Evolutionary conservation across 2,113 vertebrate genomes (phyloP), one percentile per base, ranked within the genome.

Genomic region (Silurus glanis): DNA sequence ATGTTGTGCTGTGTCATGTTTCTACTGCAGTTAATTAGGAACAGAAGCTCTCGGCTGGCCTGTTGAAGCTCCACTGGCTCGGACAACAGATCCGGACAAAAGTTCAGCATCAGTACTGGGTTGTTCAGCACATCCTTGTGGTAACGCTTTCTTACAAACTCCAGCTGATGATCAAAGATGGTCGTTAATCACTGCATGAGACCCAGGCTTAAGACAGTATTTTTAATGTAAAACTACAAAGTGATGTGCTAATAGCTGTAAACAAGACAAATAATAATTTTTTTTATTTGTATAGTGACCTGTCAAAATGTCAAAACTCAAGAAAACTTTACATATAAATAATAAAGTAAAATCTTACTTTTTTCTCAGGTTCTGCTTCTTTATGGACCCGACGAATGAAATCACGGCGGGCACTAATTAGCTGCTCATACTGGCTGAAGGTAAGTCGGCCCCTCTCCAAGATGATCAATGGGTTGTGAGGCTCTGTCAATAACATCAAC

Each of bases 51-150:
- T 0, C 98, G 94, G 45, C 96, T 97, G 74, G 96, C 90, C 0
- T 91, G 94, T 91, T 96, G 95, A 86, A 97, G 93, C 90, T 96
- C 94, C 51, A 93, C 88, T 0, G 96, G 94, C 83, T 91, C 56
- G 0, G 80, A 47, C 90, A 96, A 94, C 80, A 94, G 89, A 86
- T 91, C 94, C 0, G 98, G 98, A 89, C 97, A 98, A 94, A 99
- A 99, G 91, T 98, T 99, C 80, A 99, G 95, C 97, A 97, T 97
- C 94, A 99, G 87, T 86, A 99, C 97, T 0, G 98, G 98, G 91
- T 97, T 98, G 89, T 92, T 91, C 88, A 97, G 93, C 89, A 99
- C 96, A 91, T 99, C 98, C 86, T 99, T 99, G 93, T 99, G 98
- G 92, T 98, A 96, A 9, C 98, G 96, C 85, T 96, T 97, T 92